A percentile compares a stretch with the other conserved stretches of the same genome.
phyloP scores from a whole-genome alignment of 2,113 vertebrate genomes.

The Triplophysa dalaica region DNA sequence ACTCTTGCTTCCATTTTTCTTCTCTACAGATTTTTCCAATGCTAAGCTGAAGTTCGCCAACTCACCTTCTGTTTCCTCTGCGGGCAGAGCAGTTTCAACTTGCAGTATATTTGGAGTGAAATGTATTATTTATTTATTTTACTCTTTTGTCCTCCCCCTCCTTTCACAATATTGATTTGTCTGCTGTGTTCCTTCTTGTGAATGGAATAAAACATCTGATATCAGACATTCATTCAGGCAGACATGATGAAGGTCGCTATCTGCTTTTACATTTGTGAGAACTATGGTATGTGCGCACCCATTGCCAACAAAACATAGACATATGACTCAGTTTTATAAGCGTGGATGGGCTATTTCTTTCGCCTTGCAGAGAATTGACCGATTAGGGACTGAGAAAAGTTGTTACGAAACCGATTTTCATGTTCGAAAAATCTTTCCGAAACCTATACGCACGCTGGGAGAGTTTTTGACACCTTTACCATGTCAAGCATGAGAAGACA shows the following conservation, averaged over 20 bases:
- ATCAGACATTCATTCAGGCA: background rate
- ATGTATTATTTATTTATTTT: background rate
- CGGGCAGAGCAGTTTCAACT: background rate
- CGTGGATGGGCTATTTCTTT: too few species aligned
- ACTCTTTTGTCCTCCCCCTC: background rate
- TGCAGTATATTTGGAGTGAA: background rate
- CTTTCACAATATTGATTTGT: background rate
- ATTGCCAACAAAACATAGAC: too few species aligned
- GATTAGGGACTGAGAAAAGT: too few species aligned
- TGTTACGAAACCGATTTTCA: too few species aligned
- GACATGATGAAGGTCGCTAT: background rate
- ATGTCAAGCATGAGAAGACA: too few species aligned
- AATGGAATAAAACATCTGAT: background rate
- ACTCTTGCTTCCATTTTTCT: constrained; percentile 49
- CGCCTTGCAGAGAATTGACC: too few species aligned
- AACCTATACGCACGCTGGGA: too few species aligned
- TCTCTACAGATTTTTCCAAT: constrained; percentile 24
- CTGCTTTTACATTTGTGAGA: too few species aligned
- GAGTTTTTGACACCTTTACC: too few species aligned
- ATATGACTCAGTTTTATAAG: too few species aligned
- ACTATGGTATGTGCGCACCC: too few species aligned
- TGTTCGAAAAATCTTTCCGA: too few species aligned
- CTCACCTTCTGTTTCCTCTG: constrained; percentile 33
- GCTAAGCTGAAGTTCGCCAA: constrained; percentile 1
- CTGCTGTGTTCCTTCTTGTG: background rate